These are phyloP conservation scores for Tiliacea citrago DNA, from an alignment of 2,888 invertebrate genomes.

Conservation along the genomic window DNA sequence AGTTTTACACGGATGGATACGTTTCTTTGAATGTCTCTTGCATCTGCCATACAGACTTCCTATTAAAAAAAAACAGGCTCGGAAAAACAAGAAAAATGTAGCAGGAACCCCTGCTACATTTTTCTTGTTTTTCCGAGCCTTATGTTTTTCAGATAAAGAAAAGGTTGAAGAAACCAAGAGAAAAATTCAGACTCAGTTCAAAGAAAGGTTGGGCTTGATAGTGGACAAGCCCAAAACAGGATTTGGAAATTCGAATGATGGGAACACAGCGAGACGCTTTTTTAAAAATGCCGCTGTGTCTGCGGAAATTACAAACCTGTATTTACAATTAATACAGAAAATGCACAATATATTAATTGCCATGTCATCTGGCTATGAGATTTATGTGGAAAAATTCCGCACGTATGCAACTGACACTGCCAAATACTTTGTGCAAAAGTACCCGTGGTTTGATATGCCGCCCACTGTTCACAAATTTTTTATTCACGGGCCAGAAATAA, in stretches of 20 bases:
- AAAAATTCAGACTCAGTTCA: constrained; percentile 2
- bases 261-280: neutral
- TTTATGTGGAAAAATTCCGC: neutral
- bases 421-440: neutral
- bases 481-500: constrained; percentile 3
- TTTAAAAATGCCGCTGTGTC: neutral
- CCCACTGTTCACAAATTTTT: neutral
- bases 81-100: neutral
- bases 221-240: constrained; percentile 6
- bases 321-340: neutral
- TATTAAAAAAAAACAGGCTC: constrained; percentile 1
- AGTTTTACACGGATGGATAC: constrained; percentile 3
- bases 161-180: constrained; percentile 8
- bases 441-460: neutral
- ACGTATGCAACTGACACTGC: neutral
- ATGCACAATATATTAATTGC: neutral
- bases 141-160: neutral
- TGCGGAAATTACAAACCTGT: neutral
- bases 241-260: neutral
- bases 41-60: constrained; percentile 2
- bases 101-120: too few relatives aligned
- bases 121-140: too few relatives aligned
- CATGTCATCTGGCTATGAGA: constrained; percentile 4
- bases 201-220: constrained; percentile 4
- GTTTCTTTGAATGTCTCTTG: constrained; percentile 3